These are phyloP conservation scores for Dipodomys merriami DNA, from an alignment of 2,113 vertebrate genomes.

Conservation along the genomic window DNA sequence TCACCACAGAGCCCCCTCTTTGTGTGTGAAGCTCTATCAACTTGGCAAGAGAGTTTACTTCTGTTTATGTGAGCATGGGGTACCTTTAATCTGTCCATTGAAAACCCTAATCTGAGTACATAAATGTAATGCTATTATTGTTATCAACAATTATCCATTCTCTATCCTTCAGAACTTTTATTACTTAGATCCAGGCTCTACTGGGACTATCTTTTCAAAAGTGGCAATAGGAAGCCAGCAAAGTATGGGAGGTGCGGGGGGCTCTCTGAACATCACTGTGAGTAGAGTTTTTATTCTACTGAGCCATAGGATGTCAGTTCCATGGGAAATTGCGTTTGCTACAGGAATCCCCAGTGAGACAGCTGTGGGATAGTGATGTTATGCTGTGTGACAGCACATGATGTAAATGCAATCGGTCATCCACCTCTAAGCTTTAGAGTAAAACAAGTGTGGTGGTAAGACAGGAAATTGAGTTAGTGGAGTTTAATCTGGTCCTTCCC, in stretches of 20 bases:
- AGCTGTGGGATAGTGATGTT: background rate
- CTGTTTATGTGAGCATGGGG: background rate
- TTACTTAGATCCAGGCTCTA: slow-evolving; percentile 15
- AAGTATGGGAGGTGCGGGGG: background rate
- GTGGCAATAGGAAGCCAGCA: background rate
- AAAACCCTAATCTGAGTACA: background rate
- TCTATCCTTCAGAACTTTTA: background rate
- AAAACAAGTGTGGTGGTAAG: background rate
- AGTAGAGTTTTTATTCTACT: slow-evolving; percentile 38
- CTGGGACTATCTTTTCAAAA: background rate
- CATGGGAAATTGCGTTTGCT: slow-evolving; percentile 33
- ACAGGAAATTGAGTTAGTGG: slow-evolving; percentile 38
- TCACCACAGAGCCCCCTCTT: background rate
- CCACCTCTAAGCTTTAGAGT: background rate
- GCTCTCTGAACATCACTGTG: background rate
- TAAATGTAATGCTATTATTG: background rate
- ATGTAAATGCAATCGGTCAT: background rate
- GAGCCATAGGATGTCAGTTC: slow-evolving; percentile 6
- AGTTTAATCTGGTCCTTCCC: slow-evolving; percentile 11
- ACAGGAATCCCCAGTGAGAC: slow-evolving; percentile 42
- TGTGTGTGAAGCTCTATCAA: background rate
- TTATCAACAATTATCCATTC: background rate
- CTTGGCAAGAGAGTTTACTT: background rate
- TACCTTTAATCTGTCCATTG: background rate
- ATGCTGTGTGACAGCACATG: background rate